Conservation (phyloP, 2,888 invertebrate genomes). For the Elmis aenea region DNA sequence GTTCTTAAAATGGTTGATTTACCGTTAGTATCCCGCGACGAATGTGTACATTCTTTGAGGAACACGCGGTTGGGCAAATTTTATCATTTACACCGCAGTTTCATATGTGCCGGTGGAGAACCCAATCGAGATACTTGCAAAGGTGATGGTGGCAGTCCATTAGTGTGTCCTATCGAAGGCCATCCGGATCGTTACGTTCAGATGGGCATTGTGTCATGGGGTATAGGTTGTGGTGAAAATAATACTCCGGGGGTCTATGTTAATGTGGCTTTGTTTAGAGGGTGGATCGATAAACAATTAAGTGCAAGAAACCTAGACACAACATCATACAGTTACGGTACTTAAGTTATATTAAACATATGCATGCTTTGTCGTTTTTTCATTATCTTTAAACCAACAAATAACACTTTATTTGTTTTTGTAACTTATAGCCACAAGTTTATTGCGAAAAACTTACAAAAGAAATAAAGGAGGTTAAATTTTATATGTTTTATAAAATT, state of each 20-base stretch:
- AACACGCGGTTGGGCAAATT: conserved; percentile 61
- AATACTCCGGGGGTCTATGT: conserved; percentile 49
- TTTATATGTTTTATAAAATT: no score
- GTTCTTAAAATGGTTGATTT: conserved; percentile 64
- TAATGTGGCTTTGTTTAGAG: conserved; percentile 41
- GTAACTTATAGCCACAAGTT: no score
- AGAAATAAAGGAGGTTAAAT: no score
- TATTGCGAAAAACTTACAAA: no score
- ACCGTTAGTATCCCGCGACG: conserved; percentile 52
- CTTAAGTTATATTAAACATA: not conserved
- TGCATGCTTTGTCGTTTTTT: no score
- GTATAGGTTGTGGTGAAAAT: conserved; percentile 48
- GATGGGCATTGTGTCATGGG: conserved; percentile 53
- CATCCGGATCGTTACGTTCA: conserved; percentile 48
- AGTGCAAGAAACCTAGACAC: not conserved
- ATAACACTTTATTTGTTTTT: no score
- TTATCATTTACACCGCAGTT: conserved; percentile 61
- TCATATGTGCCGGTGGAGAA: conserved; percentile 75
- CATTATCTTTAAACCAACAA: no score
- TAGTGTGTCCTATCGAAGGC: conserved; percentile 62
- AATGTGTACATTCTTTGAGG: conserved; percentile 50
- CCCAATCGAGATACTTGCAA: conserved; percentile 65
- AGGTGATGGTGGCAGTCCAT: conserved; percentile 71
- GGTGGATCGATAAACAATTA: conserved; percentile 42
- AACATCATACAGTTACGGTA: not conserved